Evolutionary conservation across 2,888 invertebrate species (phyloP).

Genomic region (Apodemia zela): DNA sequence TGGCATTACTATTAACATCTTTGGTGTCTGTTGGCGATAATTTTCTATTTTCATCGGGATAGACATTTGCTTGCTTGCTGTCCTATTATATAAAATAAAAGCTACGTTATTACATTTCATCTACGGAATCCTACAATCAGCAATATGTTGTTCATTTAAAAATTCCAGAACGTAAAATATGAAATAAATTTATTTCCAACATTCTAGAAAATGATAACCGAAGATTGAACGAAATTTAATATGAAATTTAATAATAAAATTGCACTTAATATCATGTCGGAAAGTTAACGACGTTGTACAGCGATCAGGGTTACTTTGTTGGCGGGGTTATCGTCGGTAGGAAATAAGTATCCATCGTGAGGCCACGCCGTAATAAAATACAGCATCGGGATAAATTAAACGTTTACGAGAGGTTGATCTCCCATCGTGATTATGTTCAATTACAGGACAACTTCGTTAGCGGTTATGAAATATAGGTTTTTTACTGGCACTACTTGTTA

Average conservation of each 20-base stretch:
- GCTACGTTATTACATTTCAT: too few relatives aligned
- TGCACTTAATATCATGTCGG: constrained; percentile 59
- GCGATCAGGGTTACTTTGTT: constrained; percentile 43
- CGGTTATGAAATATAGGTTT: constrained; percentile 18
- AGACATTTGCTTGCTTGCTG: too few relatives aligned
- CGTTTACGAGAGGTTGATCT: constrained; percentile 31
- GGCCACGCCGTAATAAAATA: constrained; percentile 34
- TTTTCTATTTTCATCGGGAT: too few relatives aligned
- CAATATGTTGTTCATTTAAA: background rate
- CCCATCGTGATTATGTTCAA: constrained; percentile 30
- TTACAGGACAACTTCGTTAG: constrained; percentile 29
- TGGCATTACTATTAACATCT: too few relatives aligned
- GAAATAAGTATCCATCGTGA: constrained; percentile 35
- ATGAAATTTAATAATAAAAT: constrained; percentile 54
- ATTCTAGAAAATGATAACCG: constrained; percentile 9
- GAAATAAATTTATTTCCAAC: constrained; percentile 6
- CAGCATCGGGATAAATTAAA: constrained; percentile 32
- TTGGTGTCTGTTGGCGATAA: too few relatives aligned
- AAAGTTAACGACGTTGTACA: constrained; percentile 58
- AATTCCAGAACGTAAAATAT: background rate
- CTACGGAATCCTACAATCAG: too few relatives aligned
- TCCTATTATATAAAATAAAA: too few relatives aligned
- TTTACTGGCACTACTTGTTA: constrained; percentile 7
- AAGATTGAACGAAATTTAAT: constrained; percentile 21
- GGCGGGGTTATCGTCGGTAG: constrained; percentile 30